phyloP scores from a whole-genome alignment of 2,797 vertebrate species.

The Scarus forsteni region DNA sequence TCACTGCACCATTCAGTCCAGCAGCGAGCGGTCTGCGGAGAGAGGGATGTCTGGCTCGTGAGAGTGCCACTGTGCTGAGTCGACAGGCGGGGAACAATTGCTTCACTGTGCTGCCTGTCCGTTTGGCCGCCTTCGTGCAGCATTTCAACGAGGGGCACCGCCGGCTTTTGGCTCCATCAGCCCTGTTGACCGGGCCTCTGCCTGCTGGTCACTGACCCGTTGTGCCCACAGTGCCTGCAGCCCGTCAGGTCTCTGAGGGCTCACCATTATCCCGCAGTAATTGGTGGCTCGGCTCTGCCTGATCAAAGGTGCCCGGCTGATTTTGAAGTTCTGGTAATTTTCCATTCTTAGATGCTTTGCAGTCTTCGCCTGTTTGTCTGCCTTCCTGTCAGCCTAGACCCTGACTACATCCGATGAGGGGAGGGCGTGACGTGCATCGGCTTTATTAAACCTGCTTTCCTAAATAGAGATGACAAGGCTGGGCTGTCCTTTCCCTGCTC shows the following conservation, averaged over 20 bases:
- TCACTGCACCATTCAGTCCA: conserved; percentile 46
- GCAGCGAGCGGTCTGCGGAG: conserved; percentile 46
- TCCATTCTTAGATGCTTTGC: conserved; percentile 63
- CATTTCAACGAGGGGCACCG: conserved; percentile 67
- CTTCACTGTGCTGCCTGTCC: conserved; percentile 68
- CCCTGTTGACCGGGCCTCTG: conserved; percentile 65
- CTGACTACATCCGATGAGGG: conserved; percentile 8
- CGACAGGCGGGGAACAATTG: conserved; percentile 75
- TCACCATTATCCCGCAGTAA: conserved; percentile 72
- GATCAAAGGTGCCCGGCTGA: conserved; percentile 75
- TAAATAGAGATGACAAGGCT: conserved; percentile 30
- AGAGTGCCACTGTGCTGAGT: conserved; percentile 72
- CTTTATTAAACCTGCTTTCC: conserved; percentile 43
- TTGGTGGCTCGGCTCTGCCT: conserved; percentile 67
- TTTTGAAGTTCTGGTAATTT: conserved; percentile 69
- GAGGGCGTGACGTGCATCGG: conserved; percentile 19
- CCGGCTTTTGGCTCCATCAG: conserved; percentile 66
- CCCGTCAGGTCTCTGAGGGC: conserved; percentile 60
- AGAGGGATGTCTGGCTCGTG: conserved; percentile 61
- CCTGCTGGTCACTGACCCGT: conserved; percentile 76
- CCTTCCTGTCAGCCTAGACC: conserved; percentile 23
- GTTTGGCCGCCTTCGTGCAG: conserved; percentile 65
- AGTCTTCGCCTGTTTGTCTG: conserved; percentile 39
- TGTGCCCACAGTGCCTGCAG: conserved; percentile 66
- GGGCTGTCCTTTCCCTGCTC: conserved; percentile 14